phyloP scores from a whole-genome alignment of 2,797 vertebrate species.

The Takifugu rubripes region DNA sequence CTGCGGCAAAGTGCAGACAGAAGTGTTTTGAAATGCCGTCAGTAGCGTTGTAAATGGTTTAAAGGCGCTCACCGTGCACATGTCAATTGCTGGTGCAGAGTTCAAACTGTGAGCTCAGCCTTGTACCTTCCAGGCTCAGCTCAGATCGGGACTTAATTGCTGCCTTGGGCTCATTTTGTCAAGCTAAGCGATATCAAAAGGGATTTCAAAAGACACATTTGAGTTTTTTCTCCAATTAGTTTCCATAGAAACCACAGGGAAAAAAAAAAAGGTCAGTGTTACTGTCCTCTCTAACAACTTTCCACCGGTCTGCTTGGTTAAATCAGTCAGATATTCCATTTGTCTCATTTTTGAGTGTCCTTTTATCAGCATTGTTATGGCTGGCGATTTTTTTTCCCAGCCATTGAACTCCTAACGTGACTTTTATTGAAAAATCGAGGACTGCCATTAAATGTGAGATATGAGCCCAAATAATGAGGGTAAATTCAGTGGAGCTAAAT shows the following conservation, averaged over 20 bases:
- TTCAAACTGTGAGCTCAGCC: constrained; percentile 37
- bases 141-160: constrained; percentile 62
- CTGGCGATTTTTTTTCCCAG: no score
- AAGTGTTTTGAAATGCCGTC: constrained; percentile 47
- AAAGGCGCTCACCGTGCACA: constrained; percentile 37
- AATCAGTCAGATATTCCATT: constrained; percentile 11
- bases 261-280: constrained; percentile 37
- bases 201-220: constrained; percentile 46
- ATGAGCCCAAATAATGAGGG: constrained; percentile 25
- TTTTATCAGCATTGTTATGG: no score
- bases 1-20: constrained; percentile 21
- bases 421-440: no score
- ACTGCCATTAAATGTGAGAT: constrained; percentile 70
- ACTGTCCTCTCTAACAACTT: constrained; percentile 22
- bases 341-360: no score
- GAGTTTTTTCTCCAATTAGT: constrained; percentile 53
- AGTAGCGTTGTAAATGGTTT: constrained; percentile 42
- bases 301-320: constrained; percentile 22
- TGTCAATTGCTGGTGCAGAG: constrained; percentile 39
- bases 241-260: constrained; percentile 64
- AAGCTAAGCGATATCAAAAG: constrained; percentile 57
- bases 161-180: constrained; percentile 50
- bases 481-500: constrained; percentile 11
- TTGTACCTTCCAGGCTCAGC: constrained; percentile 34
- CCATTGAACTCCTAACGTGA: no score